phyloP scores from a whole-genome alignment of 2,113 vertebrate genomes.

The Larimichthys polyactis region DNA sequence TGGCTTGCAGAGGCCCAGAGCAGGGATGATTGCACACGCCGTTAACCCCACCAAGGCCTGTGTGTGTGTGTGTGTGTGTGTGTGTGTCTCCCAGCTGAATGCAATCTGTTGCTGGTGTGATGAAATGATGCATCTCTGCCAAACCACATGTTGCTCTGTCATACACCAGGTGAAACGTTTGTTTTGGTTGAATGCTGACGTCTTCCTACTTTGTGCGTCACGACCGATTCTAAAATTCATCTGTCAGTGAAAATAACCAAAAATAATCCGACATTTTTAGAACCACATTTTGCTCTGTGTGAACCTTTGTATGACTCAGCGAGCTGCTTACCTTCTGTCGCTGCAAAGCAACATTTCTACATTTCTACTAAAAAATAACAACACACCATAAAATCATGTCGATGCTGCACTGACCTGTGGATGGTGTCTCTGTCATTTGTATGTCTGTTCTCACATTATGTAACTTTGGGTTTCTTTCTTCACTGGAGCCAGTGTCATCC shows the following conservation, averaged over 20 bases:
- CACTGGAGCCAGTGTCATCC: too few relatives aligned
- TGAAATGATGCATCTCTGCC: slow-evolving; percentile 5
- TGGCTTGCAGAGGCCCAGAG: slow-evolving; percentile 38
- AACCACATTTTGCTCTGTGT: neutral
- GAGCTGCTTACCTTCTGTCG: too few relatives aligned
- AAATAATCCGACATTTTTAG: neutral
- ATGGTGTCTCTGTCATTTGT: too few relatives aligned
- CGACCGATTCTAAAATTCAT: neutral
- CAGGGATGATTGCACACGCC: slow-evolving; percentile 44
- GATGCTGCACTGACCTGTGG: too few relatives aligned
- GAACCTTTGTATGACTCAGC: too few relatives aligned
- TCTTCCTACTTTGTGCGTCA: neutral
- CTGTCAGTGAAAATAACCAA: neutral
- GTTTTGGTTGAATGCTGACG: neutral
- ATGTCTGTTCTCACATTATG: too few relatives aligned
- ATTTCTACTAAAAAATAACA: too few relatives aligned
- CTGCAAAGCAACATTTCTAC: too few relatives aligned
- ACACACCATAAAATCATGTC: too few relatives aligned
- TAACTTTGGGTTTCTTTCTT: too few relatives aligned
- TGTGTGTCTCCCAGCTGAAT: neutral
- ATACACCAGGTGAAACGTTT: neutral
- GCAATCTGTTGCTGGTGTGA: neutral
- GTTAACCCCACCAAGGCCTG: neutral
- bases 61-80: neutral
- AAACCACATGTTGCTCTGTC: slow-evolving; percentile 45